Percentiles rank a stretch among this genome's conserved stretches.
Conservation (phyloP, 2,113 vertebrate species). For the Mormoops blainvillei region DNA sequence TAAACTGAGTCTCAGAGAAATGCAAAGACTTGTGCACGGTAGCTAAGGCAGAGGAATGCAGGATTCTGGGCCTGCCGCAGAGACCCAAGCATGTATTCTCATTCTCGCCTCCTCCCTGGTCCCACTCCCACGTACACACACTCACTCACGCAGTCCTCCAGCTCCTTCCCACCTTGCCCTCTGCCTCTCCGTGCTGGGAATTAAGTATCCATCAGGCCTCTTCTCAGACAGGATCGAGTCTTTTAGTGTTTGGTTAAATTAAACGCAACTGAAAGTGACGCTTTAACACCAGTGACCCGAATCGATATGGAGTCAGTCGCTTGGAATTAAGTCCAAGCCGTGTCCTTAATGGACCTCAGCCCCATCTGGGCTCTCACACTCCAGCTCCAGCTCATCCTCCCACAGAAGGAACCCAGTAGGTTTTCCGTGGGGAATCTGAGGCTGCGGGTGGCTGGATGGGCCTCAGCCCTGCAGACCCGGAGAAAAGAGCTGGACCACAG, state of each 20-base stretch:
- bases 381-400: background rate
- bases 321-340: slow-evolving; percentile 2
- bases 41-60: background rate
- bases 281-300: slow-evolving; percentile 16
- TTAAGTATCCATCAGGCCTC: background rate
- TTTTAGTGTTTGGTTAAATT: slow-evolving; percentile 61
- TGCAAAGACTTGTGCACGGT: background rate
- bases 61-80: background rate
- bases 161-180: background rate
- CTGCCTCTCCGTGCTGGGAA: background rate
- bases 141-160: fast-evolving
- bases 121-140: fast-evolving
- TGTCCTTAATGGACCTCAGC: slow-evolving; percentile 3
- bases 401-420: background rate
- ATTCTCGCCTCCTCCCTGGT: fast-evolving
- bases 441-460: fast-evolving
- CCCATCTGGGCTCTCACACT: background rate
- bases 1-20: background rate
- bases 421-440: fast-evolving
- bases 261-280: slow-evolving; percentile 14
- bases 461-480: background rate
- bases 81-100: background rate
- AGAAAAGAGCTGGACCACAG: background rate
- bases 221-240: background rate
- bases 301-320: background rate